Base-by-base conservation (phyloP, 1,140 invertebrate species). In the Eumaeus atala region DNA sequence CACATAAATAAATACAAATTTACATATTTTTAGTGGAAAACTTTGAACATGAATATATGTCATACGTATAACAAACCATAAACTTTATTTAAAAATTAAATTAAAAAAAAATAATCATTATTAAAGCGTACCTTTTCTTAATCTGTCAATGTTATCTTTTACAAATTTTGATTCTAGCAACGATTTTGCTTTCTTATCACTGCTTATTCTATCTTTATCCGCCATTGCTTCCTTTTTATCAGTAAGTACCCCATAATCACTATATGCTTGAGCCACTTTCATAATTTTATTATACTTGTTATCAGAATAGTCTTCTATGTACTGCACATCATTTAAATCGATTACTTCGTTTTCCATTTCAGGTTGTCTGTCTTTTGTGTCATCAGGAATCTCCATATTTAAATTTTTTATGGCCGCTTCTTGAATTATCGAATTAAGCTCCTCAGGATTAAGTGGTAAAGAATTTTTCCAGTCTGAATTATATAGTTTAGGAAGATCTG, bases 211-310 rank as follows among this genome's bases (percentile, higher is more conserved):
- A 28, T 61, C 56, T 7, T 52, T 56, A 3, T 38, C 53, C 0
- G 48, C 36, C 0, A 49, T 52, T 10, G 36, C 34, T 0, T 68
- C 66, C 51, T 78, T 78, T 42, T 77, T 78, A 9, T 40, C 66
- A 50, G 71, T 62, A 3, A 85, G 16, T 0, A 85, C 80, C 14
- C 82, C 82, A 61, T 85, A 85, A 54, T 85, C 82, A 59, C 82
- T 85, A 18, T 85, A 85, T 0, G 80, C 82, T 67, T 85, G 82
- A 1, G 80, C 78, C 58, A 76, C 62, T 61, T 70, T 62, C 0
- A 59, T 65, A 51, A 82, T 61, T 54, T 66, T 82, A 34, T 74
- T 60, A 52, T 74, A 72, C 63, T 76, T 77, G 56, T 64, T 65
- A 54, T 70, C 59, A 8, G 69, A 38, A 63, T 84, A 77, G 48